These are phyloP conservation scores for Umimayanthus kanabou DNA, from an alignment of 92 coral and sea anemone species.

Conservation along the genomic window DNA sequence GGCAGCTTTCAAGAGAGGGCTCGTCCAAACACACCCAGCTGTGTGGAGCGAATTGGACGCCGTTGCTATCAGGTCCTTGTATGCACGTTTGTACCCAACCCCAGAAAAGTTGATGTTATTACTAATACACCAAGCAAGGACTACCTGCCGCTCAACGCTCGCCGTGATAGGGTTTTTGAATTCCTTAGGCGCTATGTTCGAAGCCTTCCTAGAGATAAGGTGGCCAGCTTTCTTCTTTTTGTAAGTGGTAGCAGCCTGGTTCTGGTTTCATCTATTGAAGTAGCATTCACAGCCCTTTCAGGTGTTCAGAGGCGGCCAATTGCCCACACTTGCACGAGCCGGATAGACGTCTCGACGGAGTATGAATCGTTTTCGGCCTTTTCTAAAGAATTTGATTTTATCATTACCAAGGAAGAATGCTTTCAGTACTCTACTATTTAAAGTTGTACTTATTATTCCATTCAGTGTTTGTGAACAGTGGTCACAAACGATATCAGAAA, in stretches of 20 bases:
- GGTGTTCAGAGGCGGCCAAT: slow-evolving; percentile 47
- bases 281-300: slow-evolving; percentile 43
- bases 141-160: slow-evolving; percentile 34
- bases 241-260: slow-evolving; percentile 49
- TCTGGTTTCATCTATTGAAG: slow-evolving; percentile 47
- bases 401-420: slow-evolving; percentile 43
- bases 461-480: background rate
- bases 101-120: slow-evolving; percentile 37
- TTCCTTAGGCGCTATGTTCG: slow-evolving; percentile 54
- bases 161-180: slow-evolving; percentile 50
- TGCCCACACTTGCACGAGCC: slow-evolving; percentile 50
- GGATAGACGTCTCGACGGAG: slow-evolving; percentile 50
- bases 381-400: slow-evolving; percentile 43
- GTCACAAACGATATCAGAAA: background rate
- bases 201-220: slow-evolving; percentile 37
- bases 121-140: slow-evolving; percentile 43
- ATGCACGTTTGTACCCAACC: slow-evolving; percentile 40
- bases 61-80: slow-evolving; percentile 38
- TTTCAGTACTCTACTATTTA: slow-evolving; percentile 33
- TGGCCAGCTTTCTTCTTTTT: slow-evolving; percentile 40
- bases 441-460: background rate
- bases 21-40: slow-evolving; percentile 30
- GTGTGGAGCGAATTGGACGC: slow-evolving; percentile 41
- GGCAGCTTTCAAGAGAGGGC: slow-evolving; percentile 50
- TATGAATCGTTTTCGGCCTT: slow-evolving; percentile 49